Base-by-base conservation (phyloP, 2,888 invertebrate genomes). In the Pandemis heparana region DNA sequence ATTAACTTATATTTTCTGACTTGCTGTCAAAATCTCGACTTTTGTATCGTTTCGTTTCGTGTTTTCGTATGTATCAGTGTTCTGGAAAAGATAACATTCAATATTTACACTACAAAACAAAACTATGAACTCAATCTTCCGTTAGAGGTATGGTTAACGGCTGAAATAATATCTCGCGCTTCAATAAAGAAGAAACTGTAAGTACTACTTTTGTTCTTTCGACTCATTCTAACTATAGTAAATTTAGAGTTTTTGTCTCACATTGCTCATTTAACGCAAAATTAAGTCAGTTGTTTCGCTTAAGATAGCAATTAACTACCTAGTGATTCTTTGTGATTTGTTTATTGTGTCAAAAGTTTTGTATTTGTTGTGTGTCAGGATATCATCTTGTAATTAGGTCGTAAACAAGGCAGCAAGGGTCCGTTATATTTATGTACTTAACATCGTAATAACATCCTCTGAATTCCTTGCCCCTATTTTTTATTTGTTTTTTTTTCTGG, bases 101-200 rank as follows among this genome's bases (percentile, higher is more conserved):
- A 70, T 75, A 73, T 70, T 70, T 70, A 75, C 75, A 73, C 14
- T 66, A 51, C 10, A 68, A 68, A 75, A 75, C 75, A 75, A 75
- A 73, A 73, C 70, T 59, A 70, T 73, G 75, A 70, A 43, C 60
- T 48, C 64, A 67, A 53, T 51, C 51, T 46, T 16, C 46, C 64
- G 56, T 46, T 67, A 70, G n/a, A 64, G 64, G 68, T 16, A 69
- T 65, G 64, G 8, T 69, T 60, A 51, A 69, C 73, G 60, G 60
- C 73, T 74, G 73, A 69, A 74, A 69, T 46, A 74, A 74, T 65
- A 74, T 41, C 23, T 73, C n/a, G 51, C 73, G 69, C 60, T 59
- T 51, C 73, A 53, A 62, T 60, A 63, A 16, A 51, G 14, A 53
- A 23, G 68, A 59, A 65, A 63, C 68, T 51, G 69, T 69, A 60